Conservation (phyloP, 2,888 invertebrate species). For the Schizotus pectinicornis region DNA sequence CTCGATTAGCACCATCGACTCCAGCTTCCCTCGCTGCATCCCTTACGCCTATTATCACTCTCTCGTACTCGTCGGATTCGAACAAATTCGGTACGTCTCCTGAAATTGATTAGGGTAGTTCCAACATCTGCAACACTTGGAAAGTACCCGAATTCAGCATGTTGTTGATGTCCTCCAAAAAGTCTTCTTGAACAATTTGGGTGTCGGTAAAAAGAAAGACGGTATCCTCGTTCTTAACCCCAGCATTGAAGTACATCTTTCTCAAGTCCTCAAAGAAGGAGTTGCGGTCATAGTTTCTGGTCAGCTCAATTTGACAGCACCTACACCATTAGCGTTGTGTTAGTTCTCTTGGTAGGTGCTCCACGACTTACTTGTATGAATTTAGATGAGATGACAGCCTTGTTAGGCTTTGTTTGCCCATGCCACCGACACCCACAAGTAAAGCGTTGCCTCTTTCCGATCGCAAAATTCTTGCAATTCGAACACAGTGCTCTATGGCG, state of each 20-base stretch:
- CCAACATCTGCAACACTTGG: neutral
- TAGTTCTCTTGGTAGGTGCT: slow-evolving; percentile 2
- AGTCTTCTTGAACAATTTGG: slow-evolving; percentile 89
- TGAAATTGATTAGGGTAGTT: slow-evolving; percentile 45
- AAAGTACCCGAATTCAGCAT: slow-evolving; percentile 81
- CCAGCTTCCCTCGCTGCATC: slow-evolving; percentile 74
- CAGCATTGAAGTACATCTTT: slow-evolving; percentile 79
- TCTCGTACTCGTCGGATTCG: slow-evolving; percentile 85
- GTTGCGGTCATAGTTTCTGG: slow-evolving; percentile 80
- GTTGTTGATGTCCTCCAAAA: slow-evolving; percentile 91
- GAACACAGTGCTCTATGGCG: slow-evolving; percentile 86
- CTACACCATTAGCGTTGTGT: slow-evolving; percentile 53
- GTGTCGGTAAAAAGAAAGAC: slow-evolving; percentile 90
- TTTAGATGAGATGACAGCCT: slow-evolving; percentile 84
- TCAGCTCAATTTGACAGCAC: slow-evolving; percentile 87
- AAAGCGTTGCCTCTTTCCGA: slow-evolving; percentile 89
- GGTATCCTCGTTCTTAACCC: slow-evolving; percentile 73
- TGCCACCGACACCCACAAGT: slow-evolving; percentile 90
- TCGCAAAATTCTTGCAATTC: slow-evolving; percentile 82
- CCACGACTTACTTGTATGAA: slow-evolving; percentile 68
- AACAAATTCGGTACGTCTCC: slow-evolving; percentile 92
- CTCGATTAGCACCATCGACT: slow-evolving; percentile 71
- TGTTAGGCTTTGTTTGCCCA: slow-evolving; percentile 86
- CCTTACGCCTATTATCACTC: slow-evolving; percentile 77
- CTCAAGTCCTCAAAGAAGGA: slow-evolving; percentile 88